These are phyloP conservation scores for Chaetura pelagica DNA, from an alignment of 2,113 vertebrate species.

Conservation along the genomic window DNA sequence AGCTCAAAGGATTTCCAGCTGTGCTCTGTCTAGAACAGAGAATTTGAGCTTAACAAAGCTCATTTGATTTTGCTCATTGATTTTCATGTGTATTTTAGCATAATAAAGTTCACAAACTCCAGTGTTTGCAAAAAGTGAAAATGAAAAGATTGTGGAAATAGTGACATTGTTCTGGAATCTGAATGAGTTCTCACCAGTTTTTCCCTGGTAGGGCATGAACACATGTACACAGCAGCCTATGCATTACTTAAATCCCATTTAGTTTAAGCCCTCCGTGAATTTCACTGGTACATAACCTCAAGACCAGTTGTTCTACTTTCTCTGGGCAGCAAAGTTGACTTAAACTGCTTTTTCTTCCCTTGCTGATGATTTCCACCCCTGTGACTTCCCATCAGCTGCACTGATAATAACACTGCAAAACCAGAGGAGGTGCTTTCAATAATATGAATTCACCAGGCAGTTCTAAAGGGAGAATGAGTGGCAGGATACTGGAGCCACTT, in stretches of 20 bases:
- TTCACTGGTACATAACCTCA: not conserved
- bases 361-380: not conserved
- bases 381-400: not conserved
- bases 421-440: not conserved
- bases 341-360: not conserved
- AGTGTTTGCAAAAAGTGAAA: constrained; percentile 16
- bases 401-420: not conserved
- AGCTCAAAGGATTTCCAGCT: constrained; percentile 54
- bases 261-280: not conserved
- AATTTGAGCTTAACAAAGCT: constrained; percentile 5
- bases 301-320: not conserved
- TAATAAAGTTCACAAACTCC: constrained; percentile 12
- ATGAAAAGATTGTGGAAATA: not conserved
- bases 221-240: not conserved
- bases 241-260: not conserved
- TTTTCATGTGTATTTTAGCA: constrained; percentile 44
- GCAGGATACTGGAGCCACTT: not conserved
- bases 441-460: not conserved
- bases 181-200: not conserved
- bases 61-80: constrained; percentile 46
- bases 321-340: not conserved
- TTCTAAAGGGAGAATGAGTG: not conserved
- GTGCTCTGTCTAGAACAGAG: constrained; percentile 24
- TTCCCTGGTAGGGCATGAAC: not conserved
- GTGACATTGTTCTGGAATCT: not conserved